These are phyloP conservation scores for Catharus ustulatus DNA, from an alignment of 2,797 vertebrate genomes.

Conservation along the genomic window DNA sequence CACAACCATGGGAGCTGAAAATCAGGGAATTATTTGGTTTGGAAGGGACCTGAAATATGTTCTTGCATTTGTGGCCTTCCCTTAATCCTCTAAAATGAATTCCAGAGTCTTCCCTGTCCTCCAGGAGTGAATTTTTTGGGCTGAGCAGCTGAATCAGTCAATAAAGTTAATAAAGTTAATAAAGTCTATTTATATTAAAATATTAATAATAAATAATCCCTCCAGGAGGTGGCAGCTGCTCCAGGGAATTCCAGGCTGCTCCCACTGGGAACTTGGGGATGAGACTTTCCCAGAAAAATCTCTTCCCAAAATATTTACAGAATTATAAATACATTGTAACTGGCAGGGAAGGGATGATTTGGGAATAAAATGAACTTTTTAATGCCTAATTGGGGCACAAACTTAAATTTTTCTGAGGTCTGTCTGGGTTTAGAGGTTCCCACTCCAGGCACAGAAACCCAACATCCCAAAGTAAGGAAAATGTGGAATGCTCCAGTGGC, in stretches of 20 bases:
- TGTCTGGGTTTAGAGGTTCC: background rate
- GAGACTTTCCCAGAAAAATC: background rate
- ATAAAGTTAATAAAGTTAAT: background rate
- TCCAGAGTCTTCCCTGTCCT: background rate
- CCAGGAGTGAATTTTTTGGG: background rate
- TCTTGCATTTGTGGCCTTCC: background rate
- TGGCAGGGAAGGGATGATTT: background rate
- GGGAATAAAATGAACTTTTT: background rate
- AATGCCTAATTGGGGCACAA: background rate
- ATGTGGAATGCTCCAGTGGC: rapidly evolving
- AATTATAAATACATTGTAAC: background rate
- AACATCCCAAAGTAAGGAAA: rapidly evolving
- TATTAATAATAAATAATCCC: background rate
- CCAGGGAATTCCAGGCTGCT: background rate
- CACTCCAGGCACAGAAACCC: too few relatives aligned
- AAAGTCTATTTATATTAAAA: background rate
- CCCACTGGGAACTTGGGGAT: background rate
- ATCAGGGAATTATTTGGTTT: background rate
- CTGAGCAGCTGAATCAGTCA: background rate
- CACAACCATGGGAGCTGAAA: background rate
- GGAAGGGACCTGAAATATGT: background rate
- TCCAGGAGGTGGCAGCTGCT: background rate
- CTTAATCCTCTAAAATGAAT: background rate
- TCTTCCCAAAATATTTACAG: background rate
- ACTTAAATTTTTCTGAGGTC: rapidly evolving